Evolutionary conservation across 2,113 vertebrate species (phyloP).

Genomic region (Syngnathoides biaculeatus): DNA sequence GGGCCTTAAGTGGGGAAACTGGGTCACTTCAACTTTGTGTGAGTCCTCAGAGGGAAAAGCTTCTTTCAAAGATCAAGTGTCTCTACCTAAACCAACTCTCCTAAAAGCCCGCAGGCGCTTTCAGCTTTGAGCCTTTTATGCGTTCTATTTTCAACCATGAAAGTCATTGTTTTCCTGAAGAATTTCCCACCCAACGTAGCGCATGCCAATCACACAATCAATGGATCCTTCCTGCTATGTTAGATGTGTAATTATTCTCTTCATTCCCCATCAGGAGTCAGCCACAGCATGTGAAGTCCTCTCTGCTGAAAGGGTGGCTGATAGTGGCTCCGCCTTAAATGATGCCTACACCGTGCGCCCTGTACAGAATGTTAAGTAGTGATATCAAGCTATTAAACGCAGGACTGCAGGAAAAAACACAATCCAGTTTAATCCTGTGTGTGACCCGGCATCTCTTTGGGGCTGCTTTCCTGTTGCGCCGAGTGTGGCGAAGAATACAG

Average conservation of each 20-base stretch:
- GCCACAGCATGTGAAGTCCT: slow-evolving; percentile 68
- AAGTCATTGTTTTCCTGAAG: slow-evolving; percentile 74
- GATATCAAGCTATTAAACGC: slow-evolving; percentile 77
- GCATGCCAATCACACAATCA: slow-evolving; percentile 74
- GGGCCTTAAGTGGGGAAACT: slow-evolving; percentile 75
- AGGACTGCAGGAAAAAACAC: slow-evolving; percentile 75
- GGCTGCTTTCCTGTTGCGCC: slow-evolving; percentile 74
- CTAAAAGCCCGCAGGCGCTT: slow-evolving; percentile 70
- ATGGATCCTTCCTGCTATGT: slow-evolving; percentile 64
- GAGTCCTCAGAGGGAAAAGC: slow-evolving; percentile 73
- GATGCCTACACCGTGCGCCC: slow-evolving; percentile 69
- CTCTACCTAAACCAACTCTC: slow-evolving; percentile 72
- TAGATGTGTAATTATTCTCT: slow-evolving; percentile 74
- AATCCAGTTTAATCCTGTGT: slow-evolving; percentile 77
- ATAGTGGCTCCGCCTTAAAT: slow-evolving; percentile 74
- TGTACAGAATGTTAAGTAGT: slow-evolving; percentile 74
- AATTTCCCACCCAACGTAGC: slow-evolving; percentile 67
- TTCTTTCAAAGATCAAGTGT: slow-evolving; percentile 75
- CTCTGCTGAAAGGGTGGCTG: slow-evolving; percentile 69
- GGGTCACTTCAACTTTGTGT: slow-evolving; percentile 75
- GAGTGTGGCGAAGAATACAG: slow-evolving; percentile 72
- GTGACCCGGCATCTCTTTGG: slow-evolving; percentile 77
- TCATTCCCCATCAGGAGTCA: slow-evolving; percentile 71
- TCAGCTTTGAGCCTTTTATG: slow-evolving; percentile 58
- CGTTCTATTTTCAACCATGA: slow-evolving; percentile 66